A percentile compares a stretch with the other conserved stretches of the same genome.
phyloP scores from a whole-genome alignment of 2,113 vertebrate species.

The Gulo gulo region DNA sequence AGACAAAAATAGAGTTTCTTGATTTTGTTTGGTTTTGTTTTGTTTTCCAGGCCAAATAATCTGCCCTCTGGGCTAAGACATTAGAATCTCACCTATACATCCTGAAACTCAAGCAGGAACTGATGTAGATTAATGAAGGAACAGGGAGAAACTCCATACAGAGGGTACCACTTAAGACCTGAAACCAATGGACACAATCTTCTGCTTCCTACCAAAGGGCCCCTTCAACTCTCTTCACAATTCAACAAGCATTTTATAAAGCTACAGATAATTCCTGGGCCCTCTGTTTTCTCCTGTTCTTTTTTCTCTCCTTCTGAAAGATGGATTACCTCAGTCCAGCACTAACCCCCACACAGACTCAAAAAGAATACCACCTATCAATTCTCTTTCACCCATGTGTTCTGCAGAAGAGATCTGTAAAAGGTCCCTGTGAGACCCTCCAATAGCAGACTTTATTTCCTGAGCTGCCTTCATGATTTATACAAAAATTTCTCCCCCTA shows the following conservation, averaged over 20 bases:
- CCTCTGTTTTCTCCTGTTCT: not conserved
- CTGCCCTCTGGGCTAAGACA: not conserved
- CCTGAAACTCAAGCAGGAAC: not conserved
- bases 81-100: not conserved
- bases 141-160: not conserved
- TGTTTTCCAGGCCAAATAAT: not conserved
- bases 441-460: not conserved
- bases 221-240: not conserved
- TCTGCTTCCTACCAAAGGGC: not conserved
- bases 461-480: slow-evolving; percentile 51
- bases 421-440: not conserved
- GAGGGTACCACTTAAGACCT: not conserved
- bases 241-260: not conserved
- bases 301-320: not conserved
- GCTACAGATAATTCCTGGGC: not conserved
- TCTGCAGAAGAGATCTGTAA: not conserved
- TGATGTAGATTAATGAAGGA: not conserved
- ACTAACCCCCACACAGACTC: not conserved
- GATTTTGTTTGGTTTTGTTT: not conserved
- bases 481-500: not conserved
- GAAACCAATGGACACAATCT: not conserved
- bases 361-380: not conserved
- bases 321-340: not conserved
- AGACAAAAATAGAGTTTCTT: not conserved
- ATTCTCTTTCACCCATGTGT: not conserved